Evolutionary conservation across 2,113 vertebrate genomes (phyloP).

Genomic region (Channa argus): DNA sequence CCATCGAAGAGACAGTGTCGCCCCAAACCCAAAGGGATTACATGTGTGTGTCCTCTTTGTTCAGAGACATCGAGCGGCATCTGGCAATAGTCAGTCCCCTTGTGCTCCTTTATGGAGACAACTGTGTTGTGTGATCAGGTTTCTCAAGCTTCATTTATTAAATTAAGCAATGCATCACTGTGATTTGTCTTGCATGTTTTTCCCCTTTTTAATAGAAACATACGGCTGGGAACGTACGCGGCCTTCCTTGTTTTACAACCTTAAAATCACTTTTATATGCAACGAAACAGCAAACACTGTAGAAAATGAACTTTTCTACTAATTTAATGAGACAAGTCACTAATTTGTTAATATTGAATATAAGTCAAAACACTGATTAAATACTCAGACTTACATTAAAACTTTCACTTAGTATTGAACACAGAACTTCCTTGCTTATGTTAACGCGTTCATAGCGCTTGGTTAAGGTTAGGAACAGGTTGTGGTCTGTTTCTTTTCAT

Average conservation of each 20-base stretch:
- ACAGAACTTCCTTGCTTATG: not conserved
- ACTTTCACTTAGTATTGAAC: no score
- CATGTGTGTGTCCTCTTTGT: constrained; percentile 77
- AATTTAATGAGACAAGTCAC: no score
- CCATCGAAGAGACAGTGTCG: constrained; percentile 64
- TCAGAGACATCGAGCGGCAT: constrained; percentile 71
- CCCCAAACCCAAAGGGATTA: constrained; percentile 71
- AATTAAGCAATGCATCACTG: constrained; percentile 69
- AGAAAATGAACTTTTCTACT: no score
- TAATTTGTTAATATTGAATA: no score
- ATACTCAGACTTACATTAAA: no score
- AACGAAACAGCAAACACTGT: no score
- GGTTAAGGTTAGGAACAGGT: no score
- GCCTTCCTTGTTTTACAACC: no score
- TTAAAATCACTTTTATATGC: no score
- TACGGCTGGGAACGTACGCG: constrained; percentile 5
- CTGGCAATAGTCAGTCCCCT: constrained; percentile 75
- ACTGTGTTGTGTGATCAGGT: constrained; percentile 73
- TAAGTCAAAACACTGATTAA: no score
- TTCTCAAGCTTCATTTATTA: constrained; percentile 77
- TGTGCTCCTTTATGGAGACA: constrained; percentile 65
- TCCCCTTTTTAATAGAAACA: not conserved
- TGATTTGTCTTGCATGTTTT: constrained; percentile 57
- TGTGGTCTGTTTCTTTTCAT: no score
- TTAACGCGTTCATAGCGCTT: not conserved